Base-by-base conservation (phyloP, 2,797 vertebrate species). In the Acrossocheilus wenchowensis region DNA sequence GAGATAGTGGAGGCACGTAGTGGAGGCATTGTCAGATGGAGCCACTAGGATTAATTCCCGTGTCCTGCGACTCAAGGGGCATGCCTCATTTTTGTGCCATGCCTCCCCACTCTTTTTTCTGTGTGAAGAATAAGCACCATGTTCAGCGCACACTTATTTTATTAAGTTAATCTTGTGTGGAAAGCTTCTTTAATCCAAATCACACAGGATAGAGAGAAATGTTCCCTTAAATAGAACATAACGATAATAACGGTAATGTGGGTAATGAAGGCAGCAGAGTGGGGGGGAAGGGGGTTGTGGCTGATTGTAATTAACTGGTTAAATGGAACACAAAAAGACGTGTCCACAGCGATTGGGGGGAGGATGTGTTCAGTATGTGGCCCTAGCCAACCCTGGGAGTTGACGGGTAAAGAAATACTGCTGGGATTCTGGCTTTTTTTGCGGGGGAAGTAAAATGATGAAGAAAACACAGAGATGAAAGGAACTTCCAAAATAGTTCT, bases 161-260 rank as follows among this genome's bases (percentile, higher is more conserved):
- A 95, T 96, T 91, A 96, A 96, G 95, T 94, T 97, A 97, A 98
- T 96, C 91, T 92, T 71, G 94, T 93, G 93, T 95, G 95, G 96
- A 96, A 94, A 96, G 94, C 94, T 93, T 95, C 96, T 97, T 97
- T 97, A 96, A 97, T 97, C 95, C 94, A 94, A 96, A 96, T 96
- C 95, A 95, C 93, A 95, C 92, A 94, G 94, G 93, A 93, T 91
- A 73, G 75, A 82, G 94, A 94, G 94, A 96, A 96, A 95, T 92
- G 91, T 93, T 93, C 94, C 96, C 93, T 95, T 95, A 95, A 96
- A 97, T 96, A 97, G 96, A 95, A 96, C 78, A 81, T 95, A 95
- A 95, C 85, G 87, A 90, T 34, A 89, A 92, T 93, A 93, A 94
- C 85, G 60, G 88, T 87, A 80, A 41, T 87, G 84, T 79, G 71